Conservation (phyloP, 2,113 vertebrate species). For the Lepisosteus oculatus region DNA sequence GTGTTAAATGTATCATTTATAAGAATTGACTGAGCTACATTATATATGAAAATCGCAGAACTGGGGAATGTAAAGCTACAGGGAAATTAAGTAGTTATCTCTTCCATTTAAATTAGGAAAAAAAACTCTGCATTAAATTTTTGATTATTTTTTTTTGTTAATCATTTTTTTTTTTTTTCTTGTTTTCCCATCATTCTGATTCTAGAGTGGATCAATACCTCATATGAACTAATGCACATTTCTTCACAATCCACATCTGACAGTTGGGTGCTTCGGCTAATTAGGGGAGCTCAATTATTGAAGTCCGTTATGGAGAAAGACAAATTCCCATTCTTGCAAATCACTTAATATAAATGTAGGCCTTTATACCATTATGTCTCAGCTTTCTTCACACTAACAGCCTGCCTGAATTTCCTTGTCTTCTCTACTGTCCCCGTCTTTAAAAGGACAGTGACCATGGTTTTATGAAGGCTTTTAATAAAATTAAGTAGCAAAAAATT, state of each 20-base stretch:
- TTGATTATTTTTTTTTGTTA: background rate
- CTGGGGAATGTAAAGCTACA: background rate
- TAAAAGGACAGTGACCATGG: too few relatives aligned
- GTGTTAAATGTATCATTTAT: constrained; percentile 33
- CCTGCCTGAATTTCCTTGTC: too few relatives aligned
- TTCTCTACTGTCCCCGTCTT: too few relatives aligned
- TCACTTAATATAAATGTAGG: too few relatives aligned
- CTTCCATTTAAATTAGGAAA: constrained; percentile 45
- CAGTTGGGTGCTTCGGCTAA: background rate
- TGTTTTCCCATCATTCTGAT: background rate
- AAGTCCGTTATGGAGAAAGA: too few relatives aligned
- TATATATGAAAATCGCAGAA: constrained; percentile 33
- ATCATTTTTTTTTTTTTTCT: constrained; percentile 1
- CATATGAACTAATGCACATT: background rate
- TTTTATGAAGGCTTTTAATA: too few relatives aligned
- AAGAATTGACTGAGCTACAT: constrained; percentile 59
- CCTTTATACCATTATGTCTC: too few relatives aligned
- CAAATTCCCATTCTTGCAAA: too few relatives aligned
- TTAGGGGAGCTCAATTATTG: too few relatives aligned
- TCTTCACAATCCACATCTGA: constrained; percentile 1
- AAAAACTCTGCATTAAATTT: background rate
- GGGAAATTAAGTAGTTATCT: constrained; percentile 39
- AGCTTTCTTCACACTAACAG: too few relatives aligned
- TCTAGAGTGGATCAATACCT: background rate
- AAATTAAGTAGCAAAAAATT: too few relatives aligned